Evolutionary conservation across 2,113 vertebrate genomes (phyloP), one percentile per base, ranked within the genome.

Genomic region (Chauna torquata): DNA sequence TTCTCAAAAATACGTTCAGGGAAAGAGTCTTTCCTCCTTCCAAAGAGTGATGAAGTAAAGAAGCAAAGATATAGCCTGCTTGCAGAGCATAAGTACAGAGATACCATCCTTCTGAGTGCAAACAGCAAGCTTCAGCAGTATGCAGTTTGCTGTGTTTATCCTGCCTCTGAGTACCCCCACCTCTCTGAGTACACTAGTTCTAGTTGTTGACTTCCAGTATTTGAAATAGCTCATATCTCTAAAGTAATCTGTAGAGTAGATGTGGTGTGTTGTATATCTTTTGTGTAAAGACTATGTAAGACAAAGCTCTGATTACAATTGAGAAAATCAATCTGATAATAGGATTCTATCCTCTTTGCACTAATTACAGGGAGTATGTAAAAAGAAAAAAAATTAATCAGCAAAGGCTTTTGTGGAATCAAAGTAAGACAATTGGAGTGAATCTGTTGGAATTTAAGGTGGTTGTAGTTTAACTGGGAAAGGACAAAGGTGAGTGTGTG

Each of bases 91-190:
- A 0, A 0, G 6, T 36, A 3, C 23, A 44, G 83, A 4, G 45
- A 0, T 0, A 7, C 1, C 8, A 6, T 2, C 6, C 32, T n/a
- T 45, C 13, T 62, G 78, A 13, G 44, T 42, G n/a, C 18, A 8
- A 8, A 5, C 25, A 23, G 30, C 19, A 1, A 23, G 40, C 25
- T 57, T 58, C 3, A 12, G 45, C 54, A 27, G 4, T 3, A 17
- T 6, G 25, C 27, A 4, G 2, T 15, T 40, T 3, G 5, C 52
- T 36, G 52, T 3, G 4, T 2, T 52, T 45, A 1, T 28, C 24
- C 28, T 62, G 45, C 55, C 40, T 38, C 0, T 0, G 15, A 30
- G 20, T 54, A 7, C 55, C 30, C 55, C 30, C 38, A 78, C 17
- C 40, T 44, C 7, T 19, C 19, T 22, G 38, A 15, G 45, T 64